Evolutionary conservation across 2,888 invertebrate genomes (phyloP), one percentile per base, ranked within the genome.

Genomic region (Drosophila percnosoma): DNA sequence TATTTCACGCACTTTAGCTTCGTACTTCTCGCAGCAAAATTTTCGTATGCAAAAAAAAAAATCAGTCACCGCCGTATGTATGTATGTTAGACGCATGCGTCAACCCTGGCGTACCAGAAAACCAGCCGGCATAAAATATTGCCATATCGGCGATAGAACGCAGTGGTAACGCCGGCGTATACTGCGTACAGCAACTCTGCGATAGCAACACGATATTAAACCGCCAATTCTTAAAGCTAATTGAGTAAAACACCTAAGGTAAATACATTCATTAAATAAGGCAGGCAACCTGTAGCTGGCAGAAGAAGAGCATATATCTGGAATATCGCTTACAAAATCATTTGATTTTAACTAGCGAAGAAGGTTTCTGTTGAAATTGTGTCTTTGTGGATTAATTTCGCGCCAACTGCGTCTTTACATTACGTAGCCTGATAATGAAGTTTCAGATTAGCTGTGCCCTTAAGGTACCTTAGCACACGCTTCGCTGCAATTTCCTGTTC

Each of bases 11-110:
- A 82, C 80, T 83, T 69, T 57, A 49, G 61, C 63, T 80, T 70
- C 70, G 69, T 63, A 70, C 70, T 76, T 80, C 64, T 49, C 72
- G 48, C 68, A 80, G 68, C 68, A 29, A 77, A 83, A 65, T 75
- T 75, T 82, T 78, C 79, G 67, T 82, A 79, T 75, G 79, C 84
- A 84, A 81, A 83, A 78, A 78, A 34, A 38, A 79, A 73, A 82
- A 60, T 78, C 67, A 38, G 67, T 73, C 79, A 82, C 61, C 68
- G 76, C 73, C 72, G 68, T 62, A 70, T 60, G 64, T 73, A 62
- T 73, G 73, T 62, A 74, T 10, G 36, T 58, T 45, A 64, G 55
- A 80, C 78, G 78, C 80, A 78, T 78, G 78, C 78, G 78, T 75
- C 67, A 61, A 67, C 54, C 11, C 59, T 40, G 40, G 66, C 52